These are phyloP conservation scores for Tetanocera ferruginea DNA, from an alignment of 2,888 invertebrate species.

Conservation along the genomic window DNA sequence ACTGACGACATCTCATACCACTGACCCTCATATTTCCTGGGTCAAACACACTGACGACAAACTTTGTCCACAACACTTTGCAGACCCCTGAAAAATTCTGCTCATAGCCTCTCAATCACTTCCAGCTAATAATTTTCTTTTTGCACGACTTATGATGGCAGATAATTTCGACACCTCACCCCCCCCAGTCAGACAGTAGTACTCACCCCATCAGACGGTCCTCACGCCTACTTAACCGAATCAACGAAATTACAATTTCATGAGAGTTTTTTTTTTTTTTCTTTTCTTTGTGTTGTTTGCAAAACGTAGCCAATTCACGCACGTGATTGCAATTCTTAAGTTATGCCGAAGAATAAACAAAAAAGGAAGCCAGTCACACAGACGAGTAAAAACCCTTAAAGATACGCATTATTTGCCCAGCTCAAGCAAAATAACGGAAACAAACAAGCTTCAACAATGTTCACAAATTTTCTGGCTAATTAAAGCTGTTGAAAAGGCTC, in stretches of 20 bases:
- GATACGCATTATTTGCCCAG: no score
- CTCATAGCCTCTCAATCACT: background rate
- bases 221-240: background rate
- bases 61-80: background rate
- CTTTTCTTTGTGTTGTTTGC: background rate
- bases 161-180: conserved; percentile 16
- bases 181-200: background rate
- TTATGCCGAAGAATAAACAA: background rate
- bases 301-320: background rate
- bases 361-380: no score
- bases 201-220: background rate
- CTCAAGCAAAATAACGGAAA: background rate
- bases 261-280: background rate
- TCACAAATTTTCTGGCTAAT: conserved; percentile 23
- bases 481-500: conserved; percentile 13
- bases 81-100: background rate
- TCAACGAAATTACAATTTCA: conserved; percentile 3
- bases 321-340: conserved; percentile 20
- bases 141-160: conserved; percentile 15
- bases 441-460: background rate
- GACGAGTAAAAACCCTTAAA: no score
- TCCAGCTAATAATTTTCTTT: background rate
- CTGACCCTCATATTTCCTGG: background rate
- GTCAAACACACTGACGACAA: background rate
- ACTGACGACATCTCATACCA: background rate